phyloP scores from a whole-genome alignment of 2,113 vertebrate genomes.

The Gallinago paraguaiae region DNA sequence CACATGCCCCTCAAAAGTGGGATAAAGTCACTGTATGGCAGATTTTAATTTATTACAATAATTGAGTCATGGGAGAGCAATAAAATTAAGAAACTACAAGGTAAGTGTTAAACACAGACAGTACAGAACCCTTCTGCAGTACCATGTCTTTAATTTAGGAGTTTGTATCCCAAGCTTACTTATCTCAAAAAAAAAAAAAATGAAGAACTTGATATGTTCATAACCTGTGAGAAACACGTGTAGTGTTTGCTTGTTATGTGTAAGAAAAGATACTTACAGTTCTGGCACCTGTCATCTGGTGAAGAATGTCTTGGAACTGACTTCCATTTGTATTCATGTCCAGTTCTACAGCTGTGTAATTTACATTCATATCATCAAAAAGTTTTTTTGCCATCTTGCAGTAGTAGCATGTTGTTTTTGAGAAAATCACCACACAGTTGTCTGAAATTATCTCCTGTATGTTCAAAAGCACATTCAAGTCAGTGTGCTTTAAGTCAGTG shows the following conservation, averaged over 20 bases:
- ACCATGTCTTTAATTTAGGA: background rate
- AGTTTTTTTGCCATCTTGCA: constrained; percentile 93
- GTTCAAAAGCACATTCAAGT: background rate
- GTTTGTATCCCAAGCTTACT: background rate
- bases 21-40: background rate
- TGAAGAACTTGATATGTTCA: background rate
- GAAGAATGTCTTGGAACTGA: constrained; percentile 86
- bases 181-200: background rate
- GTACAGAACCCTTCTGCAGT: background rate
- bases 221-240: background rate
- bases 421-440: constrained; percentile 96
- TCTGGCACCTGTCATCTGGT: constrained; percentile 86
- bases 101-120: background rate
- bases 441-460: constrained; percentile 86
- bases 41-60: background rate
- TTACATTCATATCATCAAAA: constrained; percentile 85
- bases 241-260: fast-evolving
- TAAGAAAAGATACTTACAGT: constrained; percentile 79
- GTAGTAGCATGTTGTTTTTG: constrained; percentile 91
- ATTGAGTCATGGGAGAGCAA: background rate
- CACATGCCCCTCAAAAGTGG: background rate
- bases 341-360: constrained; percentile 88
- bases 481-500: background rate
- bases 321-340: constrained; percentile 84
- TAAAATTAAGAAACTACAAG: background rate